Evolutionary conservation across 2,797 vertebrate genomes (phyloP).

Genomic region (Salmo trutta): DNA sequence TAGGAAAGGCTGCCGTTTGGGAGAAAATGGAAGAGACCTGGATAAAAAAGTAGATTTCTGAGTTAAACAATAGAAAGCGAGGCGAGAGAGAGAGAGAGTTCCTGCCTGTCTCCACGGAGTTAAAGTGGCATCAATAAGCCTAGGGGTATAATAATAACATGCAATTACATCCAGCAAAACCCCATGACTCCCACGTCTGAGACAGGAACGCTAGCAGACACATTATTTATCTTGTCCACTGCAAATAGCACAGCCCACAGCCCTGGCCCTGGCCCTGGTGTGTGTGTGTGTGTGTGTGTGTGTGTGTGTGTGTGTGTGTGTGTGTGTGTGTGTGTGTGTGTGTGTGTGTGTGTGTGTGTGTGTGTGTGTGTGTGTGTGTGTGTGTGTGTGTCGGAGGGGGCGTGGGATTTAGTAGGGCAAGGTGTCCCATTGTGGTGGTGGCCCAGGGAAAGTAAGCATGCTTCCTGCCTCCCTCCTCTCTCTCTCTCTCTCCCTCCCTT

Average conservation of each 20-base stretch:
- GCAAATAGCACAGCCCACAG: slow-evolving; percentile 27
- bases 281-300: neutral
- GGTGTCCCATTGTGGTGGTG: slow-evolving; percentile 15
- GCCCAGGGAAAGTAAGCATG: slow-evolving; percentile 23
- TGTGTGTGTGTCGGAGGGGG: no score
- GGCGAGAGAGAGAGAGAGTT: no score
- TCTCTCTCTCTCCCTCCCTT: neutral
- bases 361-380: no score
- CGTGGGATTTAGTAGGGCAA: slow-evolving; percentile 26
- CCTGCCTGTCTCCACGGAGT: slow-evolving; percentile 6
- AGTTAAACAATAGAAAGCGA: neutral
- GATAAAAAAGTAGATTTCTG: neutral
- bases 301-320: neutral
- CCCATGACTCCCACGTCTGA: slow-evolving; percentile 21
- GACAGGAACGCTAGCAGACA: neutral
- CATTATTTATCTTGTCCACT: slow-evolving; percentile 32
- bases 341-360: neutral
- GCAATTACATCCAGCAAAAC: slow-evolving; percentile 27
- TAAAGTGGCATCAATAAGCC: slow-evolving; percentile 24
- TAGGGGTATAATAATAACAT: slow-evolving; percentile 38
- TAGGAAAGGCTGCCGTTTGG: no score
- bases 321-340: no score
- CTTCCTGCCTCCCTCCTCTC: neutral
- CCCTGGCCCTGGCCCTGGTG: slow-evolving; percentile 3
- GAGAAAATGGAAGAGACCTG: neutral